Evolutionary conservation across 2,888 invertebrate genomes (phyloP), one percentile per base, ranked within the genome.

Genomic region (Nomada fabriciana): DNA sequence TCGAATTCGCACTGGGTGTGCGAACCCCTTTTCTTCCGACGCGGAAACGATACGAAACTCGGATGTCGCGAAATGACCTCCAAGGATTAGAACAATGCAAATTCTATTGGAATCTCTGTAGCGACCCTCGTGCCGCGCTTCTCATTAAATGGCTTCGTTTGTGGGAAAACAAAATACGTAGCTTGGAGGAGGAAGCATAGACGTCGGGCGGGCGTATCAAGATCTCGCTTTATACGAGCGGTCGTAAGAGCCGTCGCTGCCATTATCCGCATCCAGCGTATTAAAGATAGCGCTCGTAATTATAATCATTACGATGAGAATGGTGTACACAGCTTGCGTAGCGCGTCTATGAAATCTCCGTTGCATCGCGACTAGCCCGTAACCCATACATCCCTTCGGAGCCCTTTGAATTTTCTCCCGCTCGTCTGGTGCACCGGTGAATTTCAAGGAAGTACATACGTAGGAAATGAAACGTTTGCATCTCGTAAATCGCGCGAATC

Each of bases 281-380:
- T 92, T 93, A 91, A 92, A 93, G 92, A 92, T 92, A 92, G 90
- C 90, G 89, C 79, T 85, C 72, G 90, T 90, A 92, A 92, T 93
- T 92, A 93, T 91, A 90, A 91, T 91, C 89, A 91, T 93, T 92
- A 92, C 87, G 89, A 89, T 85, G 89, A 87, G 84, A 88, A 82
- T 78, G 73, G 84, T 86, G 85, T 82, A 85, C 78, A 82, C 79
- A 65, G 61, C 25, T 36, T 72, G 81, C 57, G 76, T 88, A 86
- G 86, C 86, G 88, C 86, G 89, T 87, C 89, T 88, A 88, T 88
- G 86, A 87, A 90, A 90, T 84, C 60, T 70, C 76, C 77, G 60
- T 79, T 76, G 75, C 71, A 64, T 69, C 52, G 50, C 20, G 76
- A 18, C 50, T 9, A 60, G 36, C 9, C 2, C 20, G 20, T 53